phyloP scores from a whole-genome alignment of 2,797 vertebrate genomes.

The Thamnophis elegans region DNA sequence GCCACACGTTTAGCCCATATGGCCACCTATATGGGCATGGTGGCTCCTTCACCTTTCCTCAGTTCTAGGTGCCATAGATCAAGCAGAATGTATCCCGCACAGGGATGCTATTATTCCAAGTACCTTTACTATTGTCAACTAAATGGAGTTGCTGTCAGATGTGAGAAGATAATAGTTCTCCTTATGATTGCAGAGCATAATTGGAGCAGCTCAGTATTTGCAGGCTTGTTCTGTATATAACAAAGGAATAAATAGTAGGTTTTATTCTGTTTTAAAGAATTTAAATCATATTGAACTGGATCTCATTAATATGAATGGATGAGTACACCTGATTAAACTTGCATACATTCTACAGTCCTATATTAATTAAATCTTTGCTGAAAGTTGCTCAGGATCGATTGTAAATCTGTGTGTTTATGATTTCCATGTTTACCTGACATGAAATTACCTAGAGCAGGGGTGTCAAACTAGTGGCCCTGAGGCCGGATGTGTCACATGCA shows the following conservation, averaged over 20 bases:
- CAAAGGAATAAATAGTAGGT: not conserved
- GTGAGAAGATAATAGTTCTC: not conserved
- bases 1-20: not conserved
- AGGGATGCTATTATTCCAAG: not conserved
- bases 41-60: not conserved
- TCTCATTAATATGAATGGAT: not conserved
- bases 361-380: not conserved
- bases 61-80: not conserved
- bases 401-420: not conserved
- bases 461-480: too few relatives aligned
- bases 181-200: not conserved
- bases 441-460: too few relatives aligned
- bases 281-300: not conserved
- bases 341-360: too few relatives aligned
- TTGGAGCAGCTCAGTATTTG: not conserved
- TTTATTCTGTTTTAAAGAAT: not conserved
- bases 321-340: not conserved
- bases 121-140: not conserved
- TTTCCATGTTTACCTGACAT: not conserved
- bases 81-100: not conserved
- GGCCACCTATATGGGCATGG: not conserved
- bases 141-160: not conserved
- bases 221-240: not conserved
- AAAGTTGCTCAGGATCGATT: not conserved
- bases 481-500: too few relatives aligned